Percentiles rank a stretch among this genome's conserved stretches.
Conservation (phyloP, 1,140 invertebrate genomes). For the Cherax quadricarinatus region DNA sequence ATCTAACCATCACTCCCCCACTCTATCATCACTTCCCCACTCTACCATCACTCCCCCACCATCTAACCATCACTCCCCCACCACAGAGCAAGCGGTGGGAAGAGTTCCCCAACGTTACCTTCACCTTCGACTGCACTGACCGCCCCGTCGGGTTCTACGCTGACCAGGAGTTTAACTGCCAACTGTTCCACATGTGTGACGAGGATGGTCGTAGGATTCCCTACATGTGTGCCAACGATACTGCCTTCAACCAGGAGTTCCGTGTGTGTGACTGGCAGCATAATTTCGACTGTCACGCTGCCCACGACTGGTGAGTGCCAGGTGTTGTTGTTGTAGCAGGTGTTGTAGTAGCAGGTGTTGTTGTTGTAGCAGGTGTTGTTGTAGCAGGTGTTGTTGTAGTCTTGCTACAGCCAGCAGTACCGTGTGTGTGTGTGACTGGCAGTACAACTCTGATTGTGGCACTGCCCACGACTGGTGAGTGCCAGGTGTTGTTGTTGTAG, state of each 20-base stretch:
- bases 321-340: too few species aligned
- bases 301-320: constrained; percentile 77
- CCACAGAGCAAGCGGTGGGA: constrained; percentile 80
- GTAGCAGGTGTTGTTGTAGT: too few species aligned
- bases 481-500: too few species aligned
- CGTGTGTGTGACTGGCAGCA: constrained; percentile 82
- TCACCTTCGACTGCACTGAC: constrained; percentile 81
- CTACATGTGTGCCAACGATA: constrained; percentile 81
- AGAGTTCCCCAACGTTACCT: constrained; percentile 81
- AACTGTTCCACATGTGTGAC: constrained; percentile 83
- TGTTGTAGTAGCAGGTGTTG: too few species aligned
- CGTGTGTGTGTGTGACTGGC: too few species aligned
- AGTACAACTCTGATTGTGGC: too few species aligned
- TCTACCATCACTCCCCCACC: background rate
- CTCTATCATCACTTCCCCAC: background rate
- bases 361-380: too few species aligned
- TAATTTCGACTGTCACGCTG: constrained; percentile 81
- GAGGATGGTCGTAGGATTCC: constrained; percentile 81
- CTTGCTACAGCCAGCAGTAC: too few species aligned
- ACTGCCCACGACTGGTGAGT: too few species aligned
- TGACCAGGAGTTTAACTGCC: constrained; percentile 82
- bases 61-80: background rate
- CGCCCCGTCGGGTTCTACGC: constrained; percentile 82
- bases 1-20: too few species aligned
- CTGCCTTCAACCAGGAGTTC: constrained; percentile 82